Conservation (phyloP, 2,113 vertebrate species). For the Nematolebias whitei region DNA sequence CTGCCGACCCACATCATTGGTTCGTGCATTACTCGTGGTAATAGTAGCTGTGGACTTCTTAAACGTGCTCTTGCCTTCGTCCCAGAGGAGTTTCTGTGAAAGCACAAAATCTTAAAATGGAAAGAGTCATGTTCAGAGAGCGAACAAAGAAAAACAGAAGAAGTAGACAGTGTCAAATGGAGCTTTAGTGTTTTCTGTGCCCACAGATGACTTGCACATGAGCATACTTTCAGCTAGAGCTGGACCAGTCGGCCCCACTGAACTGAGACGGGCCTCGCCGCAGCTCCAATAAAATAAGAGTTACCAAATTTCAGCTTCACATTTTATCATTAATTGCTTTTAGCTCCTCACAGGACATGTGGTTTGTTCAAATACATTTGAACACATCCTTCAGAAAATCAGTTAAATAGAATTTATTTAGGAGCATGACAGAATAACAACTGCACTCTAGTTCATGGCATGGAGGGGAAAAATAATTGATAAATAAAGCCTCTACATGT, state of each 20-base stretch:
- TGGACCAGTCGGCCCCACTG: neutral
- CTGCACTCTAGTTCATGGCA: neutral
- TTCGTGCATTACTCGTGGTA: slow-evolving; percentile 56
- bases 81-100: slow-evolving; percentile 27
- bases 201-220: slow-evolving; percentile 23
- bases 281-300: neutral
- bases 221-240: neutral
- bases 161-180: slow-evolving; percentile 22
- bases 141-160: slow-evolving; percentile 7
- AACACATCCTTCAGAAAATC: neutral
- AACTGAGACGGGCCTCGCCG: neutral
- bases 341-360: neutral
- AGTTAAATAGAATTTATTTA: no score
- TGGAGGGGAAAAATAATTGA: neutral
- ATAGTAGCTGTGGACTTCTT: slow-evolving; percentile 46
- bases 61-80: slow-evolving; percentile 44
- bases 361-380: neutral
- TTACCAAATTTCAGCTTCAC: neutral
- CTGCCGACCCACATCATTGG: slow-evolving; percentile 49
- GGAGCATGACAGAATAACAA: neutral
- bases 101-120: slow-evolving; percentile 43
- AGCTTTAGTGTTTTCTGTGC: neutral
- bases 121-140: slow-evolving; percentile 28
- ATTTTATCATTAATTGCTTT: neutral
- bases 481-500: neutral